Evolutionary conservation across 2,888 invertebrate genomes (phyloP).

Genomic region (Nowickia ferox): DNA sequence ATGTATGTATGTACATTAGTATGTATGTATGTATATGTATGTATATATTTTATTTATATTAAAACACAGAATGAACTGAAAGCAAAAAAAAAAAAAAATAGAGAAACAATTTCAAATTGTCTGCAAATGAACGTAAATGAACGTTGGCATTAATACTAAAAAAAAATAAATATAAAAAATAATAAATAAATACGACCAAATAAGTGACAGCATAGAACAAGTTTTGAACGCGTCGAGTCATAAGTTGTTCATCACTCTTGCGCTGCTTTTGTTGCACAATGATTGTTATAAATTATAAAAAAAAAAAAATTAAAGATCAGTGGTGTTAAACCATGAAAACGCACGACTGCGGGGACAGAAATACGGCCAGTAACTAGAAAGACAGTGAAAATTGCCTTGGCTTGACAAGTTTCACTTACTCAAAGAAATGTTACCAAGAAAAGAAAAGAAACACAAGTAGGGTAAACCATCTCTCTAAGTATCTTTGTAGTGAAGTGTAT

Average conservation of each 20-base stretch:
- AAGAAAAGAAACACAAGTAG: background rate
- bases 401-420: constrained; percentile 68
- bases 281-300: constrained; percentile 61
- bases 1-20: background rate
- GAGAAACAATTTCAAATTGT: constrained; percentile 68
- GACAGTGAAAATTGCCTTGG: constrained; percentile 69
- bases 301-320: constrained; percentile 59
- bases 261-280: constrained; percentile 57
- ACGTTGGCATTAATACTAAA: constrained; percentile 24
- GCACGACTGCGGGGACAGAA: background rate
- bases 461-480: background rate
- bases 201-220: constrained; percentile 47
- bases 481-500: constrained; percentile 20
- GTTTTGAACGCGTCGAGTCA: constrained; percentile 79
- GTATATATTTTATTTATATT: constrained; percentile 26
- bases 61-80: background rate
- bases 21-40: background rate
- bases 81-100: background rate
- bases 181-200: constrained; percentile 29
- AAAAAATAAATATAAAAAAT: background rate
- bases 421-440: constrained; percentile 41
- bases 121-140: constrained; percentile 66
- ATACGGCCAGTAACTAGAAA: constrained; percentile 15
- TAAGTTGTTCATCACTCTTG: constrained; percentile 82
- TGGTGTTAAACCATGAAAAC: background rate